Base-by-base conservation (phyloP, 2,113 vertebrate species). In the Urocolius indicus region DNA sequence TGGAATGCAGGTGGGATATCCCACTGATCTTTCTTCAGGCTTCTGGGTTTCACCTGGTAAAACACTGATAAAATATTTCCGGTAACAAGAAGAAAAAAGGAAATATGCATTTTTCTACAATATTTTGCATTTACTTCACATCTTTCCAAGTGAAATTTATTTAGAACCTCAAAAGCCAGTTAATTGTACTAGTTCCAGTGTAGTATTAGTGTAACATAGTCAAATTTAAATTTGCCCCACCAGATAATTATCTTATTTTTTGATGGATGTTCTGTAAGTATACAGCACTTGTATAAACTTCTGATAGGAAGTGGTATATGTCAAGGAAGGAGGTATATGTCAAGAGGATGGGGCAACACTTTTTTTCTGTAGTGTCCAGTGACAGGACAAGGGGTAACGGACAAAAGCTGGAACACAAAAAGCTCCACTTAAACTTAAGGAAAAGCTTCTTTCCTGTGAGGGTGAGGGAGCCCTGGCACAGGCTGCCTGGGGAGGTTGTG, bases 21-120 rank as follows among this genome's bases (percentile, higher is more conserved):
- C 94, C 76, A 24, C 46, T 51, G n/a, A 76, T 90, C 75, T 94
- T 83, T 93, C 94, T 94, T 88, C 85, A 46, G 94, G 94, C 38
- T 41, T 41, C 38, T 41, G 38, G 38, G 38, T 41, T 41, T 41
- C 89, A 90, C 63, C 32, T 76, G 85, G 87, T 52, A 79, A 96
- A 87, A 87, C 85, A 73, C 62, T 79, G 85, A 95, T 94, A 92
- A 90, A 80, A 88, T 88, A 86, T 88, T 96, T 96, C 94, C 67
- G 55, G 71, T 86, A 92, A 85, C 90, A 93, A 86, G 82, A 86
- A 61, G 32, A 54, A 88, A 90, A 87, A 88, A 66, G 41, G 55
- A 90, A 96, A 74, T 63, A 78, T 0, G 0, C 65, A 81, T 69
- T 90, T 58, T 80, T 36, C 62, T 69, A 74, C 45, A 82, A 22